Conservation (phyloP, 2,888 invertebrate genomes). For the Bembecia ichneumoniformis region DNA sequence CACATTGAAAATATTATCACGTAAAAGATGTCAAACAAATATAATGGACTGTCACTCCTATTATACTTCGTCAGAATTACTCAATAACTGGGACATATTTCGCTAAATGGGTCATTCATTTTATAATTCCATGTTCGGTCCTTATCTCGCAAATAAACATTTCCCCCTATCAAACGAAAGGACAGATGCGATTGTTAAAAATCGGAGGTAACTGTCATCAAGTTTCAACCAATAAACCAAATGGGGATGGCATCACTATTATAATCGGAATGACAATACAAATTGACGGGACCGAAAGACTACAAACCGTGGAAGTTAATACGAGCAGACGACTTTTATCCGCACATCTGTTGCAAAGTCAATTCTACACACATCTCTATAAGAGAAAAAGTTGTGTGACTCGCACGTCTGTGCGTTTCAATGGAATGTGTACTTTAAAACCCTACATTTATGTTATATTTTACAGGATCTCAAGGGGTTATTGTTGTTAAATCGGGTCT, state of each 20-base stretch:
- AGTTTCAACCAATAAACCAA: conserved; percentile 64
- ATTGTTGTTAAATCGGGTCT: conserved; percentile 35
- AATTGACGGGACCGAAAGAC: conserved; percentile 69
- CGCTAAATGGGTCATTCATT: conserved; percentile 56
- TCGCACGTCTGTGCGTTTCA: background rate
- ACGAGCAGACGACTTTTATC: conserved; percentile 19
- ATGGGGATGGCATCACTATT: conserved; percentile 64
- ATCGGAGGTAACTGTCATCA: conserved; percentile 56
- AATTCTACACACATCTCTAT: conserved; percentile 13
- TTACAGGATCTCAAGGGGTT: background rate
- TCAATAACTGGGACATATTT: conserved; percentile 52
- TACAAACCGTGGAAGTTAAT: conserved; percentile 66
- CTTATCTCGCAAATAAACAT: conserved; percentile 13
- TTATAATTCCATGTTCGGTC: conserved; percentile 22
- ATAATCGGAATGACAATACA: conserved; percentile 69
- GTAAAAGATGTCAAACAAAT: conserved; percentile 28
- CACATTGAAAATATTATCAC: conserved; percentile 43
- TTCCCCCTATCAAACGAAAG: conserved; percentile 23
- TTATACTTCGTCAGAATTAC: conserved; percentile 61
- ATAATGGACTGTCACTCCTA: conserved; percentile 45
- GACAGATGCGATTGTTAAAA: conserved; percentile 38
- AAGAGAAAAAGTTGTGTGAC: conserved; percentile 13
- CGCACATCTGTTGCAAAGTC: conserved; percentile 13
- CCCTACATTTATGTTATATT: background rate
- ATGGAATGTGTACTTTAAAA: background rate